Percentiles rank a stretch among this genome's conserved stretches.
phyloP scores from a whole-genome alignment of 2,888 invertebrate species.

The Luperina testacea region DNA sequence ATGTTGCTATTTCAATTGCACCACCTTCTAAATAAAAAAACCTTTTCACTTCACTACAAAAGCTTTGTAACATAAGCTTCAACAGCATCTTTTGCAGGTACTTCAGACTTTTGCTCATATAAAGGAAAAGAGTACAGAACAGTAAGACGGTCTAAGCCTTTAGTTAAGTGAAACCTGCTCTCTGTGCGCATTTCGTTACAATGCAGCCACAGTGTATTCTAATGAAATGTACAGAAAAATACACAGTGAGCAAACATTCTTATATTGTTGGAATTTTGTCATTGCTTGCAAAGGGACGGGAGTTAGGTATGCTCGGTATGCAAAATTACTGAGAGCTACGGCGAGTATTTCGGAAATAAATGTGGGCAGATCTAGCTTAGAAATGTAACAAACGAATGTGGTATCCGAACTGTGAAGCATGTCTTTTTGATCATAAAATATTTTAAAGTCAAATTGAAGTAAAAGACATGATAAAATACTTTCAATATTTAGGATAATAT shows the following conservation, averaged over 20 bases:
- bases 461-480: neutral
- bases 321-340: constrained; percentile 12
- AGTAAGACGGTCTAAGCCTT: constrained; percentile 47
- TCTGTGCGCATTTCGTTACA: constrained; percentile 20
- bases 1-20: neutral
- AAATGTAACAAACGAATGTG: constrained; percentile 17
- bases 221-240: constrained; percentile 58
- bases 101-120: constrained; percentile 34
- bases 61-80: constrained; percentile 18
- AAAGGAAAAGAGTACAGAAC: constrained; percentile 39
- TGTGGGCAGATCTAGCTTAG: neutral
- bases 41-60: constrained; percentile 11
- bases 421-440: neutral
- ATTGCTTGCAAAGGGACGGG: constrained; percentile 42
- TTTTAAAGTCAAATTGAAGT: neutral
- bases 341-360: constrained; percentile 33
- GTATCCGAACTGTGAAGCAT: neutral
- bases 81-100: constrained; percentile 31
- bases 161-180: constrained; percentile 46
- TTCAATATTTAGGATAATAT: neutral
- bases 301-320: constrained; percentile 29
- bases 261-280: constrained; percentile 49
- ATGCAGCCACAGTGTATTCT: constrained; percentile 41
- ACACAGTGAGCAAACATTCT: constrained; percentile 41
- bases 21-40: neutral